These are phyloP conservation scores for Odontamblyopus rebecca DNA, from an alignment of 2,797 vertebrate genomes.

Conservation along the genomic window DNA sequence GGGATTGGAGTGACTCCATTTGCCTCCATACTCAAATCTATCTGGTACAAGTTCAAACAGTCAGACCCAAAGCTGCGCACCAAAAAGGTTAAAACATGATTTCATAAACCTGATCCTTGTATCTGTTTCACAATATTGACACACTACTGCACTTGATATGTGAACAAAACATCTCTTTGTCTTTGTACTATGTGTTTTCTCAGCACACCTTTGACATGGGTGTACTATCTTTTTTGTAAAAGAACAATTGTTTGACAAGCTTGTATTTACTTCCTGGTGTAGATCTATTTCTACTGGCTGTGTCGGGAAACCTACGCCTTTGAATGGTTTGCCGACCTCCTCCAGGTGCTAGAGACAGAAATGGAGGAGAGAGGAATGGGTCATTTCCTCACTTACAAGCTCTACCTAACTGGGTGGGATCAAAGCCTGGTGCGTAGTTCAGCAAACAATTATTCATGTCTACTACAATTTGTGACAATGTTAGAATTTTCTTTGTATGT, in stretches of 20 bases:
- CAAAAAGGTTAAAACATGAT: conserved; percentile 78
- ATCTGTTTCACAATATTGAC: neutral
- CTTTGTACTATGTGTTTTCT: conserved; percentile 5
- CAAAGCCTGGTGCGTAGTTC: conserved; percentile 76
- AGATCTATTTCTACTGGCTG: conserved; percentile 98
- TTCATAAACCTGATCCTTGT: conserved; percentile 2
- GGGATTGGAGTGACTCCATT: conserved; percentile 93
- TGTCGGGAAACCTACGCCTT: conserved; percentile 91
- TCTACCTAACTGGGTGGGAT: conserved; percentile 91
- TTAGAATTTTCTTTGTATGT: neutral
- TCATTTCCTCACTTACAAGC: conserved; percentile 88
- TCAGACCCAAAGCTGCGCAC: conserved; percentile 83
- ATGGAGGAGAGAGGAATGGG: conserved; percentile 87
- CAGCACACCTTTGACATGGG: neutral
- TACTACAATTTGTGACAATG: neutral
- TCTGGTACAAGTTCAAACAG: conserved; percentile 92
- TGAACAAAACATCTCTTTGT: conserved; percentile 13
- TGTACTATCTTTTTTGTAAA: conserved; percentile 10
- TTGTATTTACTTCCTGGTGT: conserved; percentile 51
- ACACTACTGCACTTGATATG: neutral
- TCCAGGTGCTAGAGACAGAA: conserved; percentile 87
- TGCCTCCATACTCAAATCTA: conserved; percentile 92
- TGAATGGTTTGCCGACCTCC: conserved; percentile 90
- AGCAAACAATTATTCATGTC: neutral
- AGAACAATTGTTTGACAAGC: conserved; percentile 20